These are phyloP conservation scores for Parotocinclus haroldoi DNA, from an alignment of 2,797 vertebrate species.

Conservation along the genomic window DNA sequence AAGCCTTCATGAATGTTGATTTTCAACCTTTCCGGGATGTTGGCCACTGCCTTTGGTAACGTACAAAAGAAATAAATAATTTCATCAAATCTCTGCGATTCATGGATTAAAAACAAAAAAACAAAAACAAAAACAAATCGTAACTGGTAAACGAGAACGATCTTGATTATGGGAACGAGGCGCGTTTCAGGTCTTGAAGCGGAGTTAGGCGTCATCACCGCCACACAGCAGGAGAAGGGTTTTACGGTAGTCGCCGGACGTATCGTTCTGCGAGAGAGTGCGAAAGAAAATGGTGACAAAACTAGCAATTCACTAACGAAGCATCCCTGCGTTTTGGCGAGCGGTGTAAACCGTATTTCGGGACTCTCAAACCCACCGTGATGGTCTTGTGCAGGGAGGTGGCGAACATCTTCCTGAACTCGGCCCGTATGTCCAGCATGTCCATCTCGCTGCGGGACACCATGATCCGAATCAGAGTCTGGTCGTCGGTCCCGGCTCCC, in stretches of 20 bases:
- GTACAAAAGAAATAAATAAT: too few species aligned
- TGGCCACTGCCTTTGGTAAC: too few species aligned
- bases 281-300: background rate
- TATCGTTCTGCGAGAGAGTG: constrained; percentile 74
- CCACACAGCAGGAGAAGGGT: constrained; percentile 84
- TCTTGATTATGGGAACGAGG: background rate
- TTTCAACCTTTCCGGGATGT: too few species aligned
- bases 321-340: too few species aligned
- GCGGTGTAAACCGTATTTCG: too few species aligned
- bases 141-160: too few species aligned
- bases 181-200: background rate
- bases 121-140: too few species aligned
- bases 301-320: too few species aligned
- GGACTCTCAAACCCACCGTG: constrained; percentile 67
- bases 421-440: constrained; percentile 81
- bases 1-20: too few species aligned
- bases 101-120: too few species aligned
- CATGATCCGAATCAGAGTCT: constrained; percentile 86
- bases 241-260: constrained; percentile 85
- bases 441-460: constrained; percentile 88
- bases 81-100: too few species aligned
- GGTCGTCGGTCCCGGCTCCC: constrained; percentile 87
- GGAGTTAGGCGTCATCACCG: constrained; percentile 76
- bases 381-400: constrained; percentile 85
- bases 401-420: constrained; percentile 81